Evolutionary conservation across 2,113 vertebrate genomes (phyloP), one percentile per base, ranked within the genome.

Genomic region (Nesogale talazaci): DNA sequence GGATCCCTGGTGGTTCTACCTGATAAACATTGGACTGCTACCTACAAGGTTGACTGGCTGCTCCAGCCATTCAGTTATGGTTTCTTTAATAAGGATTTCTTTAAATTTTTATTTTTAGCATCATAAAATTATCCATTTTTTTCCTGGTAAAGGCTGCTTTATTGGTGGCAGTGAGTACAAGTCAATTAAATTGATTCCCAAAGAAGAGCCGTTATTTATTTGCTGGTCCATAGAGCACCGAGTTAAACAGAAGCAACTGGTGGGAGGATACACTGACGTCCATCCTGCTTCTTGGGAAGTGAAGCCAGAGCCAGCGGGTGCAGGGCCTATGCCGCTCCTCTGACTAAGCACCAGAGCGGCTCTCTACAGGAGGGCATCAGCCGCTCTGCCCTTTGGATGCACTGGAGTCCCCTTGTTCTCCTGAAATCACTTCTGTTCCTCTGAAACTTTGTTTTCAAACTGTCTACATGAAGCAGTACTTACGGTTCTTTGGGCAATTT

Each of bases 351-450:
- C 11, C 98, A 98, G 98, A 1, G 99, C 99, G 8, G 96, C 3
- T 83, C 97, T 98, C 95, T 99, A 99, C 70, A 99, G 96, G 59
- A 99, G 1, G 20, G 96, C 84, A 94, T 99, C 99, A 1, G 19
- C n/a, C 8, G 59, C 0, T 4, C 99, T 99, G 40, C 99, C 99
- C 94, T 99, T 99, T 3, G 99, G 96, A 93, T 99, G 96, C 61
- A 99, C 96, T 1, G 99, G 99, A 27, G 99, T 57, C 29, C 98
- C 99, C 97, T 99, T 98, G 90, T 99, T 98, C 94, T 98, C 99
- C 99, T 99, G n/a, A n/a, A n/a, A n/a, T n/a, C n/a, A n/a, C n/a
- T n/a, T n/a, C n/a, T n/a, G n/a, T n/a, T n/a, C n/a, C n/a, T n/a
- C n/a, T n/a, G n/a, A n/a, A n/a, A n/a, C n/a, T n/a, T n/a, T n/a